These are phyloP conservation scores for Synergus gifuensis DNA, from an alignment of 2,888 invertebrate species.

Conservation along the genomic window DNA sequence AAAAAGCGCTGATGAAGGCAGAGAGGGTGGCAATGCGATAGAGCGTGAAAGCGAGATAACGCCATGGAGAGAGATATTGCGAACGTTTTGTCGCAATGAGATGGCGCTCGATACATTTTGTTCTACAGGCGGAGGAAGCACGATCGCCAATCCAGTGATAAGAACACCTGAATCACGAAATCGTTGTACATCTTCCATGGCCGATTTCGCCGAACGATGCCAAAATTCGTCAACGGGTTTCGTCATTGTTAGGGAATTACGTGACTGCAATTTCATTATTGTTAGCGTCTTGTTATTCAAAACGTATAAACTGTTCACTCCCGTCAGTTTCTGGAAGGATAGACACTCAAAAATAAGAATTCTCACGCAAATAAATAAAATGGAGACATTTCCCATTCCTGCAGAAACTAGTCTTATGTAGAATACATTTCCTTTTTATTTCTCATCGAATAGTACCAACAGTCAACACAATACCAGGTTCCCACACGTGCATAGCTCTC, in stretches of 20 bases:
- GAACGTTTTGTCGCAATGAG: constrained; percentile 51
- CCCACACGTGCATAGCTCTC: constrained; percentile 8
- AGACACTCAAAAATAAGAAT: background rate
- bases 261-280: too few relatives aligned
- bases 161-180: constrained; percentile 36
- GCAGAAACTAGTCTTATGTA: background rate
- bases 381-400: background rate
- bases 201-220: constrained; percentile 18
- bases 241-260: constrained; percentile 16
- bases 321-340: too few relatives aligned
- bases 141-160: constrained; percentile 31
- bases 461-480: background rate
- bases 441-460: constrained; percentile 9
- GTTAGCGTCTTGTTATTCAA: too few relatives aligned
- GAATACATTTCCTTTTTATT: constrained; percentile 5
- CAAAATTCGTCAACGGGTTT: constrained; percentile 27
- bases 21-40: constrained; percentile 61
- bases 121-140: constrained; percentile 41
- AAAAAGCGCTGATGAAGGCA: constrained; percentile 41
- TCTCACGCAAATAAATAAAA: background rate
- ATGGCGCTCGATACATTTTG: constrained; percentile 47
- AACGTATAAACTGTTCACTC: too few relatives aligned
- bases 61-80: constrained; percentile 52
- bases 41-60: constrained; percentile 68
- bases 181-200: constrained; percentile 31